Conservation (phyloP, 2,797 vertebrate species). For the Sternarchorhynchus goeldii region DNA sequence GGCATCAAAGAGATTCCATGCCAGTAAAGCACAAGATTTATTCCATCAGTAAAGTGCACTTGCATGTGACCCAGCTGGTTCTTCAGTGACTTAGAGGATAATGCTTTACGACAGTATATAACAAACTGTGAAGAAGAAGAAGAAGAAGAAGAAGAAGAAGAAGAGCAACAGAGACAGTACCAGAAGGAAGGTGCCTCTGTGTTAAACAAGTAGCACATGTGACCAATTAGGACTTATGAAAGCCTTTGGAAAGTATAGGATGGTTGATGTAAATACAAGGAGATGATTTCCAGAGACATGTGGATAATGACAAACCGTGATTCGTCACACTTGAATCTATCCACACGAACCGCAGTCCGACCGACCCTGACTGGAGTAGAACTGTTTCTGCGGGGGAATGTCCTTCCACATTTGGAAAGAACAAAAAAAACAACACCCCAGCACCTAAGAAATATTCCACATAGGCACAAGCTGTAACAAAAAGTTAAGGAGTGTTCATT, state of each 20-base stretch:
- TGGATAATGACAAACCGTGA: constrained; percentile 34
- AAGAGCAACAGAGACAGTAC: constrained; percentile 40
- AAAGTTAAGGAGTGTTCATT: background rate
- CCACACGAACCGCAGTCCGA: constrained; percentile 6
- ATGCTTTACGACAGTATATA: background rate
- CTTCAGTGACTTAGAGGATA: background rate
- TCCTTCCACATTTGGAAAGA: constrained; percentile 8
- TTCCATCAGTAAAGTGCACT: constrained; percentile 6
- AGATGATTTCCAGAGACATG: constrained; percentile 43
- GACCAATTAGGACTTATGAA: constrained; percentile 60
- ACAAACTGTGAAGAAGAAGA: constrained; percentile 2
- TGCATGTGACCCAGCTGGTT: background rate
- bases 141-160: too few relatives aligned
- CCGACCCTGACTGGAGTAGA: constrained; percentile 20
- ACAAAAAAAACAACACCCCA: constrained; percentile 51
- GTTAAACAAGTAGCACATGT: constrained; percentile 63
- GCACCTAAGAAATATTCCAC: constrained; percentile 47
- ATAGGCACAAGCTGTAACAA: constrained; percentile 36
- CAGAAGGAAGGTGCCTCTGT: constrained; percentile 30
- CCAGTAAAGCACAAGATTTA: background rate
- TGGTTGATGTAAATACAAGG: constrained; percentile 35
- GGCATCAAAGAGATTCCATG: background rate
- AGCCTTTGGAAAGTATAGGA: constrained; percentile 61
- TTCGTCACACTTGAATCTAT: constrained; percentile 23
- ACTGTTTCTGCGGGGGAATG: constrained; percentile 31